Evolutionary conservation across 2,113 vertebrate species (phyloP).

Genomic region (Rhinolophus sinicus): DNA sequence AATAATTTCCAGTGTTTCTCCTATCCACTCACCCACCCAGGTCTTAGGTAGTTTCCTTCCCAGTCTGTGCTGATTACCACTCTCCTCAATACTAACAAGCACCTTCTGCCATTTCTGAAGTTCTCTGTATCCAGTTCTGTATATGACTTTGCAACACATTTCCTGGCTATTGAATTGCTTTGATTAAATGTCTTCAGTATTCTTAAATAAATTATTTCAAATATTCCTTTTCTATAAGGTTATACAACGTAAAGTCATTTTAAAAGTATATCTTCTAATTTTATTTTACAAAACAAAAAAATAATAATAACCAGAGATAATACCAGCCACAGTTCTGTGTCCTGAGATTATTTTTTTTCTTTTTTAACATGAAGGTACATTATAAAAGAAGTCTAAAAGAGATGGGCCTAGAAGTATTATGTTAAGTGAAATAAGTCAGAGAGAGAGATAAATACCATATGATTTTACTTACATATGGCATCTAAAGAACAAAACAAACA

Average conservation of each 20-base stretch:
- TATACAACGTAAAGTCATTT: background rate
- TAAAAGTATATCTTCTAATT: background rate
- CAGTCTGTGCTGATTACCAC: background rate
- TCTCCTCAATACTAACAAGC: background rate
- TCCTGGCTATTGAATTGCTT: background rate
- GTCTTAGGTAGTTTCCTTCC: background rate
- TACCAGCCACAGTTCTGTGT: background rate
- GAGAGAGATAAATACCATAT: too few species aligned
- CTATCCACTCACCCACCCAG: too few species aligned
- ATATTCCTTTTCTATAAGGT: background rate
- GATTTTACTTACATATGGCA: too few species aligned
- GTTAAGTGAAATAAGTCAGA: too few species aligned
- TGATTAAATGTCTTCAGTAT: background rate
- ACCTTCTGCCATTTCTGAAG: background rate
- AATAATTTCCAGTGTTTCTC: background rate
- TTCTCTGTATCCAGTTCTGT: background rate
- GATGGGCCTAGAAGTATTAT: too few species aligned
- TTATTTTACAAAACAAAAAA: background rate
- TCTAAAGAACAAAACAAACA: too few species aligned
- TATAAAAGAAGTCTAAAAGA: background rate
- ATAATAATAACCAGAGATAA: background rate
- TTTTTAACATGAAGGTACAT: background rate
- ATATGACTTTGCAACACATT: background rate
- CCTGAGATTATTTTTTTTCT: background rate
- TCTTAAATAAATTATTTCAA: background rate